Evolutionary conservation across 2,797 vertebrate species (phyloP).

Genomic region (Mormyrops boulengeri): DNA sequence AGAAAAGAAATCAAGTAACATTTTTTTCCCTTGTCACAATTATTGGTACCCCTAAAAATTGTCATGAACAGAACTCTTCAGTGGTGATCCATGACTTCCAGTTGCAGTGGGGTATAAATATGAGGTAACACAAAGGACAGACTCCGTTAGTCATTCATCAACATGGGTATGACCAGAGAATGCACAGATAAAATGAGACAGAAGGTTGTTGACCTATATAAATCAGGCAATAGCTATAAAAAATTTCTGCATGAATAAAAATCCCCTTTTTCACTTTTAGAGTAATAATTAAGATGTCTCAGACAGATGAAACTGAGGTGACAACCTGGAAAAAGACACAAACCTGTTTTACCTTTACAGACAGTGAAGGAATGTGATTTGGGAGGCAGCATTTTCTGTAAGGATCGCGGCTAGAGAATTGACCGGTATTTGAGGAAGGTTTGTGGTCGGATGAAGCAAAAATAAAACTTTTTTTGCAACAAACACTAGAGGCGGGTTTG

Average conservation of each 20-base stretch:
- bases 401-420: not conserved
- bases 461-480: not conserved
- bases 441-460: not conserved
- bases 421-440: not conserved
- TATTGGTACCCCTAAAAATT: not conserved
- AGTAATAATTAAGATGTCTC: not conserved
- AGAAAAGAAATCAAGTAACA: not conserved
- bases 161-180: not conserved
- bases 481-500: constrained; percentile 3
- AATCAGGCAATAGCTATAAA: not conserved
- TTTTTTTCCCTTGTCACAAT: not conserved
- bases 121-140: not conserved
- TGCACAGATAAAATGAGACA: not conserved
- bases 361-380: not conserved
- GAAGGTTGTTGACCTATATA: not conserved
- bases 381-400: not conserved
- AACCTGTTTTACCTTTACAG: not conserved
- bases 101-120: not conserved
- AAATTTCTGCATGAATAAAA: not conserved
- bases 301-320: not conserved
- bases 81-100: not conserved
- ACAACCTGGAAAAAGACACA: not conserved
- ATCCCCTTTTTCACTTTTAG: not conserved
- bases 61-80: not conserved
- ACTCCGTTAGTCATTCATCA: not conserved